A percentile compares a stretch with the other conserved stretches of the same genome.
phyloP scores from a whole-genome alignment of 2,113 vertebrate genomes.

The Heterocephalus glaber region DNA sequence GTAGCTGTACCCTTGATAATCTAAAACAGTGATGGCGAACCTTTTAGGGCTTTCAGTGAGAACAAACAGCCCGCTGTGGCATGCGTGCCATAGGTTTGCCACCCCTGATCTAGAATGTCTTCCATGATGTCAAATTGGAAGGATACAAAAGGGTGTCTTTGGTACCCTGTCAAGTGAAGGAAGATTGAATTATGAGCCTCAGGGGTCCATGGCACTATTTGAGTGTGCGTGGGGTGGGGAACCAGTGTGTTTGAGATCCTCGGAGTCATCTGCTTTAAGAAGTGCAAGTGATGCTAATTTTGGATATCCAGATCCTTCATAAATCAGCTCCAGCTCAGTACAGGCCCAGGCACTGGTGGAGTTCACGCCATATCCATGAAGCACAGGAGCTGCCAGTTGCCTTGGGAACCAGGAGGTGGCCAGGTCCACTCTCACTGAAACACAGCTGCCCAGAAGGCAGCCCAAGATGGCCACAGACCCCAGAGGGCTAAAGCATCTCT shows the following conservation, averaged over 20 bases:
- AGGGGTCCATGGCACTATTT: not conserved
- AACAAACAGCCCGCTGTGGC: not conserved
- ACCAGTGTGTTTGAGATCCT: not conserved
- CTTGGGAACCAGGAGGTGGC: not conserved
- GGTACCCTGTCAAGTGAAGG: not conserved
- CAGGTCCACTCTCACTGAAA: not conserved
- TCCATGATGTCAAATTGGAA: not conserved
- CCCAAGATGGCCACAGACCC: not conserved
- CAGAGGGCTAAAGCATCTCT: not conserved
- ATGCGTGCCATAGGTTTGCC: not conserved
- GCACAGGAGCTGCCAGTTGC: not conserved
- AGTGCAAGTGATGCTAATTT: not conserved
- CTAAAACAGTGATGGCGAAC: not conserved
- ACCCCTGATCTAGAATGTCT: not conserved
- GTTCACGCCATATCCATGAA: accelerated
- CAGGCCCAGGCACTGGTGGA: not conserved
- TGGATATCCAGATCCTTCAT: not conserved
- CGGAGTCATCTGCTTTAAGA: not conserved
- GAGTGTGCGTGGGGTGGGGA: too few species aligned
- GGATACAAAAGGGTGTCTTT: too few species aligned
- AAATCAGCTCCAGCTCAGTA: not conserved
- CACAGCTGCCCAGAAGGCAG: not conserved
- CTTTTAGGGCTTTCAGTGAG: not conserved
- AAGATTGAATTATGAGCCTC: not conserved
- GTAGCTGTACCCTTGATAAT: not conserved